phyloP scores from a whole-genome alignment of 2,888 invertebrate species.

The Oegoconia quadripuncta region DNA sequence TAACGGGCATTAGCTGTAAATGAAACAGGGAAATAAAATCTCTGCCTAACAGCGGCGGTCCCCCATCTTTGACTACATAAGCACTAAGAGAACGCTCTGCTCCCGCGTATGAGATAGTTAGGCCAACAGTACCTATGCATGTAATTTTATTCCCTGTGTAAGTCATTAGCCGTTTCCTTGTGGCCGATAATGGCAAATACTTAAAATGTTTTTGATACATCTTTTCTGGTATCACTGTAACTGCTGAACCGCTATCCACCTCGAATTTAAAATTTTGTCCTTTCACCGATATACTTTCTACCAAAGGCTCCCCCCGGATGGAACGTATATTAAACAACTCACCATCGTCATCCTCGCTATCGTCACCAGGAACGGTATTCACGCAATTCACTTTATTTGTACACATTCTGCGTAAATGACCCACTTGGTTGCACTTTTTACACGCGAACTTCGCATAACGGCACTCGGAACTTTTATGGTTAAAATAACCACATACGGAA shows the following conservation, averaged over 20 bases:
- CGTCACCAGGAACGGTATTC: background rate
- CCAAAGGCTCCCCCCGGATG: conserved; percentile 17
- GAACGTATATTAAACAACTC: conserved; percentile 18
- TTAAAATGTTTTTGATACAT: conserved; percentile 11
- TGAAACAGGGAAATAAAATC: conserved; percentile 17
- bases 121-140: conserved; percentile 1
- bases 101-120: conserved; percentile 7
- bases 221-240: conserved; percentile 4
- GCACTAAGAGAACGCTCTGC: background rate
- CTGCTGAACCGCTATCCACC: conserved; percentile 12
- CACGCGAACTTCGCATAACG: conserved; percentile 20
- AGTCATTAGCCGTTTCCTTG: conserved; percentile 6
- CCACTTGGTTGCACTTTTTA: conserved; percentile 21
- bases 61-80: conserved; percentile 15
- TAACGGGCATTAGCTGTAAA: conserved; percentile 7
- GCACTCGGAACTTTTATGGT: conserved; percentile 23
- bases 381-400: conserved; percentile 9
- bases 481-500: conserved; percentile 22
- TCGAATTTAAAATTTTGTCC: conserved; percentile 3
- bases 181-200: conserved; percentile 11
- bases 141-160: conserved; percentile 13
- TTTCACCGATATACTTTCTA: conserved; percentile 11
- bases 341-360: conserved; percentile 19
- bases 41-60: conserved; percentile 18
- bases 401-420: conserved; percentile 23